Evolutionary conservation across 2,797 vertebrate species (phyloP), one percentile per base, ranked within the genome.

Genomic region (Helicolenus hilgendorfi): DNA sequence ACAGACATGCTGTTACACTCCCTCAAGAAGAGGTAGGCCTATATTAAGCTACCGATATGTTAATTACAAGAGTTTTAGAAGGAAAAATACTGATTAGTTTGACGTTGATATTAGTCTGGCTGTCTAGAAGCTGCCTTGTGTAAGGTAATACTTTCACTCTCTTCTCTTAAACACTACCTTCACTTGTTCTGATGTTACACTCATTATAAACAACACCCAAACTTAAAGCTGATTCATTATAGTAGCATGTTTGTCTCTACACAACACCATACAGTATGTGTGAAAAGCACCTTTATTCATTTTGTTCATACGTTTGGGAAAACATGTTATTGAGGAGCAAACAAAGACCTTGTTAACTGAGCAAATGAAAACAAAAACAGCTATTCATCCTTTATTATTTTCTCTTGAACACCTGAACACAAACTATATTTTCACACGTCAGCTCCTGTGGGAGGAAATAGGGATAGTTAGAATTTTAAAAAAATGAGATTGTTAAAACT

Each of bases 381-480:
- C 38, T 31, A 36, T 60, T 70, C 59, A 11, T 24, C 11, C 35
- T 84, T 91, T 92, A 97, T 75, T 95, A 72, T 95, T 98, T 98
- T 96, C 87, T 98, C 87, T 94, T 98, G 95, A 98, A 99, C 85
- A 97, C 96, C 89, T 99, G 98, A 70, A 77, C 92, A 85, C 98
- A 99, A 72, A 98, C 96, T 81, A 98, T 94, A 92, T 98, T 97
- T 81, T 98, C 97, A 84, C 98, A 99, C 0, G 96, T 98, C 96
- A 99, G 92, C 78, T 99, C 98, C 98, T 99, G 85, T 41, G 7
- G 55, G 63, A 78, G 35, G 18, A 82, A 72, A 88, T 20, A 74
- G 4, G 9, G 15, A 56, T 49, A 22, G 20, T 53, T 45, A 2
- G 2, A 26, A n/a, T 22, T 36, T 35, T 7, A 26, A 26, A 18